A percentile compares a stretch with the other conserved stretches of the same genome.
Evolutionary conservation across 2,888 invertebrate genomes (phyloP).

Genomic region (Polymixis flavicincta): DNA sequence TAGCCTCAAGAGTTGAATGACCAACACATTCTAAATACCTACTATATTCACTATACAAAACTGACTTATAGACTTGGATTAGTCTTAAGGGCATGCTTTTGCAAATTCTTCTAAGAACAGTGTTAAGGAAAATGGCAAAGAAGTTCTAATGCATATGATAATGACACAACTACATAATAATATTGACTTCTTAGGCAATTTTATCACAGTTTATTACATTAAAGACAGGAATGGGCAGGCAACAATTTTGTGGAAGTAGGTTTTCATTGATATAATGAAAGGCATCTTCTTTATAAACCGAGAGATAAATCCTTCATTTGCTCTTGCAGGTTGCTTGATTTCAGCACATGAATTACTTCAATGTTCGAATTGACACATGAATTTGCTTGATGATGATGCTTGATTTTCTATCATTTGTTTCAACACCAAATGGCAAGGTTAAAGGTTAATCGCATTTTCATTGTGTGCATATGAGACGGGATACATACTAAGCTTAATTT

Average conservation of each 20-base stretch:
- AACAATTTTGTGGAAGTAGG: not conserved
- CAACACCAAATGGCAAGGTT: not conserved
- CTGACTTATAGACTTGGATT: not conserved
- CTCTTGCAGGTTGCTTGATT: not conserved
- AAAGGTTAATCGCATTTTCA: not conserved
- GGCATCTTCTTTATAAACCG: fast-evolving
- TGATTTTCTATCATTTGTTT: not conserved
- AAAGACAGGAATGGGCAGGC: not conserved
- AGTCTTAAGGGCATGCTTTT: not conserved
- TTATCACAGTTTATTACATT: not conserved
- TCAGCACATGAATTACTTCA: not conserved
- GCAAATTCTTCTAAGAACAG: slow-evolving; percentile 8
- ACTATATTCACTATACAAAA: not conserved
- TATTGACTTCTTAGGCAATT: no score
- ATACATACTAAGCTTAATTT: not conserved
- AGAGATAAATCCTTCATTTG: not conserved
- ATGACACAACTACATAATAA: not conserved
- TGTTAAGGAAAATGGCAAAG: not conserved
- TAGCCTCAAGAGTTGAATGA: not conserved
- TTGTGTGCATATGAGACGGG: not conserved
- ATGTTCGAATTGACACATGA: not conserved
- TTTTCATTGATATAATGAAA: not conserved
- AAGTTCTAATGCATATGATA: not conserved
- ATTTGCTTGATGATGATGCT: not conserved
- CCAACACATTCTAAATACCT: not conserved